Conservation (phyloP, 35 echinoderm and acorn worm genomes). For the Apostichopus californicus region DNA sequence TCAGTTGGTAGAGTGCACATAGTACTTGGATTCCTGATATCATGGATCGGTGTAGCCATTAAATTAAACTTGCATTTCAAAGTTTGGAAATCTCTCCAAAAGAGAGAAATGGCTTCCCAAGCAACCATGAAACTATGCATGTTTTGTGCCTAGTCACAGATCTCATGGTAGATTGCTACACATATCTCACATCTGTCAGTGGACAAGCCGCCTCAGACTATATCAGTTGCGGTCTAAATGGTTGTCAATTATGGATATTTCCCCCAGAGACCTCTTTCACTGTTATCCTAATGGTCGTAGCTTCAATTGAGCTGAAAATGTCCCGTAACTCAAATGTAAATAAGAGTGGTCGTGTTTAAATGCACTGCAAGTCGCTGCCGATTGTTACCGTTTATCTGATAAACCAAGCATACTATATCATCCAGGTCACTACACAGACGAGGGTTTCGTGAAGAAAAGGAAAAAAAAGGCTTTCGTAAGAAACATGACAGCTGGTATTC, state of each 20-base stretch:
- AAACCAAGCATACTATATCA: background rate
- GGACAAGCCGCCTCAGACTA: background rate
- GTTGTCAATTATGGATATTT: background rate
- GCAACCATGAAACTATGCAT: too few relatives aligned
- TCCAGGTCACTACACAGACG: background rate
- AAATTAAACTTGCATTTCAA: too few relatives aligned
- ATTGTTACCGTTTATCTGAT: background rate
- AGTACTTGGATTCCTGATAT: too few relatives aligned
- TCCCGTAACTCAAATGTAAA: background rate
- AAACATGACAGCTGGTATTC: background rate
- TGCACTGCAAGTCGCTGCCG: background rate
- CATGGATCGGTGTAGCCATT: too few relatives aligned
- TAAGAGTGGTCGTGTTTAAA: background rate
- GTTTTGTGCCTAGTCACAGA: too few relatives aligned
- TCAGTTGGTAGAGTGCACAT: too few relatives aligned
- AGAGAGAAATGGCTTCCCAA: too few relatives aligned
- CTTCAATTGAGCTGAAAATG: constrained; percentile 13
- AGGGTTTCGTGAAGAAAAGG: background rate
- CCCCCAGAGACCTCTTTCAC: background rate
- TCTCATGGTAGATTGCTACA: too few relatives aligned
- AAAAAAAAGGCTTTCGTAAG: background rate
- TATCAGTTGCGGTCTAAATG: background rate
- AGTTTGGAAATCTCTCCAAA: too few relatives aligned
- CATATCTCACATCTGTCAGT: too few relatives aligned
- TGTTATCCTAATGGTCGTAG: background rate